Evolutionary conservation across 2,113 vertebrate species (phyloP), one percentile per base, ranked within the genome.

Genomic region (Suricata suricatta): DNA sequence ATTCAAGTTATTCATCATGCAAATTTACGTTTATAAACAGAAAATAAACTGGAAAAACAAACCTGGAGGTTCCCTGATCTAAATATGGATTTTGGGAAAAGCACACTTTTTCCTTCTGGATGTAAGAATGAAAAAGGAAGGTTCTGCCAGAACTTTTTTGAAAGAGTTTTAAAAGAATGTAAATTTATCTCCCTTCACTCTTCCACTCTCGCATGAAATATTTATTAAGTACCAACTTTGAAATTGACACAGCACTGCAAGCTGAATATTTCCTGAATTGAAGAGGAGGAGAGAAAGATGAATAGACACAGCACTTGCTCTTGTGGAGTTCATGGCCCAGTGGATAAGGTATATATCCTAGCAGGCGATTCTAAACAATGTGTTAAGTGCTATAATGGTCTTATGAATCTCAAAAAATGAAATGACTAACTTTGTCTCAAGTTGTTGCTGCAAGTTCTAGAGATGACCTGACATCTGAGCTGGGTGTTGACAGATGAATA

Each of bases 211-310:
- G 35, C 64, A 71, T 97, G 83, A 93, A 97, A 95, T 95, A 96
- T 97, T 93, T 96, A 98, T 84, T 95, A 89, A 97, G 57, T 90
- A 81, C 87, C 80, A 93, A 96, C 93, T 97, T 96, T 96, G 84
- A 97, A 98, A 96, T 29, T 90, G 95, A 92, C 71, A 94, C 83
- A 80, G 66, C 88, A 50, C 83, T 83, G 23, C 38, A 27, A 93
- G 66, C 92, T 97, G 89, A 93, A 71, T 96, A 96, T 91, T 97
- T 96, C 83, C 74, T 74, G 91, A 96, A 86, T 57, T 80, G 92
- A 96, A 93, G 60, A 89, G 69, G 90, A 54, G 64, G 52, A 88
- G 38, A 80, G 64, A 95, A 92, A 92, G 90, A 93, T 84, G 93
- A 92, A 82, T n/a, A 93, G 96, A 81, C 68, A 44, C 9, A 88